phyloP scores from a whole-genome alignment of 2,797 vertebrate species.

The Alfaro cultratus region DNA sequence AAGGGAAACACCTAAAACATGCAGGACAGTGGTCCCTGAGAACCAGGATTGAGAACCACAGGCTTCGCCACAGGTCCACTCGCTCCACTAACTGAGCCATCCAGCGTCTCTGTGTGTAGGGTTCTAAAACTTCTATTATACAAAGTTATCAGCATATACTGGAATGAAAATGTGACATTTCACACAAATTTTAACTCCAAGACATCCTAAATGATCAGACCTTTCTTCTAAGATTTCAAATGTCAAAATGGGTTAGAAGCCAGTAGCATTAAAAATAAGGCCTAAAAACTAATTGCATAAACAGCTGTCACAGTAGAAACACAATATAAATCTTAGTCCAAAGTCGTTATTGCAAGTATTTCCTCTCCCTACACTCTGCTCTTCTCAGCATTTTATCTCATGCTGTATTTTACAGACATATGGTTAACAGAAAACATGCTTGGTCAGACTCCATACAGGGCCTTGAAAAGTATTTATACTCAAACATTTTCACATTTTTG shows the following conservation, averaged over 20 bases:
- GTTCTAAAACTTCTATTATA: background rate
- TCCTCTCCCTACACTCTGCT: conserved; percentile 15
- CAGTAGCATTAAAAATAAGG: background rate
- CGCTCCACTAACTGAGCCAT: background rate
- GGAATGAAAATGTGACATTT: background rate
- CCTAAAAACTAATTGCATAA: background rate
- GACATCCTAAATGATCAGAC: background rate
- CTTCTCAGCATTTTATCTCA: conserved; percentile 13
- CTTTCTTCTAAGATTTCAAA: background rate
- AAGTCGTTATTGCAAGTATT: background rate
- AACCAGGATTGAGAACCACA: background rate
- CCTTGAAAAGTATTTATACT: background rate
- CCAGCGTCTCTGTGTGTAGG: background rate
- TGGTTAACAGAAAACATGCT: background rate
- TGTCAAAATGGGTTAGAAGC: background rate
- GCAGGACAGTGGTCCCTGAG: background rate
- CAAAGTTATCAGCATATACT: background rate
- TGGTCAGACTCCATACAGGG: background rate
- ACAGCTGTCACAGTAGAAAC: background rate
- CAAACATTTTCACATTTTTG: background rate
- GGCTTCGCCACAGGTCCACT: background rate
- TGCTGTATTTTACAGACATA: conserved; percentile 2
- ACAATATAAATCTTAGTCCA: background rate
- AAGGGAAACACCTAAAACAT: no score
- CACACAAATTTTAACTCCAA: background rate